These are phyloP conservation scores for Corynorhinus townsendii DNA, from an alignment of 2,113 vertebrate genomes.

Conservation along the genomic window DNA sequence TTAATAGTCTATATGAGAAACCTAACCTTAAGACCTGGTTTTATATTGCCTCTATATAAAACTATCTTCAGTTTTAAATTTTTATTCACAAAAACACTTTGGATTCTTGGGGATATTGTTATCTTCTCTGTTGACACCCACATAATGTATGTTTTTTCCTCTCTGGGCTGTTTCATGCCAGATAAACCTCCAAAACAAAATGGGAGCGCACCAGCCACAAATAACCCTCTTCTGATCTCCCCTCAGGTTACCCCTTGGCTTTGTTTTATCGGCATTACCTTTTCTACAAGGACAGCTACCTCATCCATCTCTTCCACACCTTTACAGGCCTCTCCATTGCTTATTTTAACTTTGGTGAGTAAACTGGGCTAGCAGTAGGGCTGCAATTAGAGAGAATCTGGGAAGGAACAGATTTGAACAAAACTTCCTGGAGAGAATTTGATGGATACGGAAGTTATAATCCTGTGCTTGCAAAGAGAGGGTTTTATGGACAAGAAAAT, in stretches of 20 bases:
- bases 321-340: constrained; percentile 92
- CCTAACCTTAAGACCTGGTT: background rate
- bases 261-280: constrained; percentile 91
- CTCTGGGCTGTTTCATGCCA: background rate
- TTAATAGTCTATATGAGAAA: background rate
- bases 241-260: constrained; percentile 93
- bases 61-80: background rate
- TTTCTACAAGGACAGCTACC: constrained; percentile 90
- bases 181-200: constrained; percentile 1
- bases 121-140: background rate
- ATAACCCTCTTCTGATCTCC: constrained; percentile 43
- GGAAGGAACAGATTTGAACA: background rate
- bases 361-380: background rate
- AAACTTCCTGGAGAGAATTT: background rate
- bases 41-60: background rate
- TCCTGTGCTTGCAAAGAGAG: background rate
- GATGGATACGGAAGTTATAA: background rate
- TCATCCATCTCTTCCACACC: constrained; percentile 91
- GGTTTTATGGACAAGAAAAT: background rate
- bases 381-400: background rate
- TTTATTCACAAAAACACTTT: background rate
- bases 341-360: constrained; percentile 98
- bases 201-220: background rate
- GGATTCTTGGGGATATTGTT: background rate
- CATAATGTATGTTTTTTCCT: background rate